These are phyloP conservation scores for Chamaea fasciata DNA, from an alignment of 2,113 vertebrate genomes.

Conservation along the genomic window DNA sequence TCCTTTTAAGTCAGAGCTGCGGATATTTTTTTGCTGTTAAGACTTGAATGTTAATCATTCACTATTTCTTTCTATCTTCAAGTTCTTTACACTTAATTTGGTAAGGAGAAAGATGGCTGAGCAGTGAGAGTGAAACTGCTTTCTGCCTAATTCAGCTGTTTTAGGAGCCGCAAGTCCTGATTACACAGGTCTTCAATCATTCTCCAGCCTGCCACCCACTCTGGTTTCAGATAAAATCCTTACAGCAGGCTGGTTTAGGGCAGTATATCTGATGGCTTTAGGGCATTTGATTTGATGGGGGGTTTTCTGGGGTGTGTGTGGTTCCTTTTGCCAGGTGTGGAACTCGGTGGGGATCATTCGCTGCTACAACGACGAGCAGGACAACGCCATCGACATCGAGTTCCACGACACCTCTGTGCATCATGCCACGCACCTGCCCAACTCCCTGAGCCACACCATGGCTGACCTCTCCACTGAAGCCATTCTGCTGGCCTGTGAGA, in stretches of 20 bases:
- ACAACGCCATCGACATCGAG: conserved; percentile 93
- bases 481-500: conserved; percentile 85
- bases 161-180: neutral
- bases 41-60: neutral
- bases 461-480: conserved; percentile 90
- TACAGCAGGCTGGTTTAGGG: neutral
- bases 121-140: neutral
- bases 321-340: conserved; percentile 80
- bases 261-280: neutral
- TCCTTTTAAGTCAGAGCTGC: neutral
- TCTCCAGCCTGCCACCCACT: neutral
- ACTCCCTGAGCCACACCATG: conserved; percentile 86
- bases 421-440: conserved; percentile 91
- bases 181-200: neutral
- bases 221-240: neutral
- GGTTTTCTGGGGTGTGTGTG: neutral
- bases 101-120: neutral
- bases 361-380: conserved; percentile 93
- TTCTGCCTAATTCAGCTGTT: neutral
- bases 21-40: neutral
- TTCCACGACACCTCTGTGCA: conserved; percentile 93
- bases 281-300: neutral
- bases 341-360: conserved; percentile 92
- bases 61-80: neutral
- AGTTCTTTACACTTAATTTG: neutral